Evolutionary conservation across 2,113 vertebrate species (phyloP), one percentile per base, ranked within the genome.

Genomic region (Illadopsis cleaveri): DNA sequence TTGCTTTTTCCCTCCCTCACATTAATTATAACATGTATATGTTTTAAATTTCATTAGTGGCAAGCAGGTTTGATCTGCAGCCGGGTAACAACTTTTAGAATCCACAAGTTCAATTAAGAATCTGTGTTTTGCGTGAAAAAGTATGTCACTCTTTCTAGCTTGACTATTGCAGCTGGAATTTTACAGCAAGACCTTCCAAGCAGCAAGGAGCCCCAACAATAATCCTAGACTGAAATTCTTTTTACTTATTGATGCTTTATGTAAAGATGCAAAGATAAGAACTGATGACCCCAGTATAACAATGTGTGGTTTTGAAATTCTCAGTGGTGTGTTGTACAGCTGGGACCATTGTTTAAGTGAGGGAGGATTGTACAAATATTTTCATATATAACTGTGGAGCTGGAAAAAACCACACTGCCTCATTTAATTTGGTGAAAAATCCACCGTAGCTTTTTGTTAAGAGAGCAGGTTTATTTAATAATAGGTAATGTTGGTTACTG

Each of bases 111-210:
- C 19, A 61, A 27, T 48, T 44, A 15, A 65, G 25, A 93, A 45
- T 45, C 19, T 13, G 9, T 80, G 13, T 25, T 81, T 50, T 44
- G 10, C 50, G 30, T 89, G 66, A 60, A 79, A 68, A 24, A 7
- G 0, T 37, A 10, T 33, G 17, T 47, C 0, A 0, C 33, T 56
- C 5, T 51, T 58, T 31, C 10, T 22, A n/a, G 7, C 15, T 83
- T 87, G 40, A n/a, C 24, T 48, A 5, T 21, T 25, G 2, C 22
- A 69, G n/a, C 5, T 82, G 42, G 25, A 83, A 50, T 82, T 88
- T 86, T 31, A 8, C 11, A 42, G 3, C 19, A 50, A 70, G 28
- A 18, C 3, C 10, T 69, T 92, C 25, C 1, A 5, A 76, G 21
- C 16, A 76, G 12, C 48, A 64, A 4, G 23, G 9, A 64, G 8